Evolutionary conservation across 2,888 invertebrate species (phyloP).

Genomic region (Aphrophora alni): DNA sequence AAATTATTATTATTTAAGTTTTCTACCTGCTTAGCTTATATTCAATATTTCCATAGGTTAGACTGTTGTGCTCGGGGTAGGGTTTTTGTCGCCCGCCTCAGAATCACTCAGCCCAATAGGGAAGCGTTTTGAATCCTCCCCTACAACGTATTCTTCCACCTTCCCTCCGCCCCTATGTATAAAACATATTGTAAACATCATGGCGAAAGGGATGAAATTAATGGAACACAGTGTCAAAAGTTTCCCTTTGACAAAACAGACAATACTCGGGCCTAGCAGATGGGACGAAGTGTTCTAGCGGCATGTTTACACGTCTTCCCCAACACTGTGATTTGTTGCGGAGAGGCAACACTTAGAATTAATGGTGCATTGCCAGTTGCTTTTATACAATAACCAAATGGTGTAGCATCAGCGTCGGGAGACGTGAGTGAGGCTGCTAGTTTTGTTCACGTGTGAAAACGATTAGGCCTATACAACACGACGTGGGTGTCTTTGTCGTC

Average conservation of each 20-base stretch:
- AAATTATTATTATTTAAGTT: no score
- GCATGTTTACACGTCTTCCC: background rate
- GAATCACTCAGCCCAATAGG: background rate
- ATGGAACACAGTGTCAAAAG: conserved; percentile 6
- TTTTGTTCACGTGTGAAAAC: background rate
- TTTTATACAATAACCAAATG: background rate
- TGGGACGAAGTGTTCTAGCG: background rate
- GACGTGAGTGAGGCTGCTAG: background rate
- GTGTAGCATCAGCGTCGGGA: background rate
- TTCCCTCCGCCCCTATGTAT: background rate
- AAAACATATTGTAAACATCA: conserved; percentile 9
- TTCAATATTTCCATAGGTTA: background rate
- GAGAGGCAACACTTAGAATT: background rate
- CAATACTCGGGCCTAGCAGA: background rate
- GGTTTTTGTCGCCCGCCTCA: background rate
- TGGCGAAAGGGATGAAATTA: conserved; percentile 6
- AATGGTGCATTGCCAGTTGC: background rate
- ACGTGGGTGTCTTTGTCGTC: background rate
- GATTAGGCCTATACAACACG: background rate
- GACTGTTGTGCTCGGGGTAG: background rate
- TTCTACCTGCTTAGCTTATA: background rate
- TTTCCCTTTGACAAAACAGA: conserved; percentile 1
- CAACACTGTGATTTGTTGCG: background rate
- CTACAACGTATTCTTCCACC: background rate
- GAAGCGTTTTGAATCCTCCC: background rate